A percentile compares a stretch with the other conserved stretches of the same genome.
These are phyloP conservation scores for Physocephala rufipes DNA, from an alignment of 2,888 invertebrate genomes.

Conservation along the genomic window DNA sequence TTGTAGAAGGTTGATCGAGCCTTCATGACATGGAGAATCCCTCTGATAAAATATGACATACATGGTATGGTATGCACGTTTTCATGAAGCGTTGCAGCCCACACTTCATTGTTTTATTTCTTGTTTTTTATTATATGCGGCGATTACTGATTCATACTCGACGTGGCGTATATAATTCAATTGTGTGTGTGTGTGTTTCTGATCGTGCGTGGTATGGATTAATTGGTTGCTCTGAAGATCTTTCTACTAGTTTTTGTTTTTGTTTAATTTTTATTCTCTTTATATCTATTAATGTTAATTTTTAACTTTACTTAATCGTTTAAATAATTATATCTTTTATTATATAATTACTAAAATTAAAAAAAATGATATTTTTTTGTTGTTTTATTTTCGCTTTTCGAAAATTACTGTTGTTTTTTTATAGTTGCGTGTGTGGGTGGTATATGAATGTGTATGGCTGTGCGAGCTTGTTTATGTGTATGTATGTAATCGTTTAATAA, in stretches of 20 bases:
- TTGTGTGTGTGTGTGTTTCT: constrained; percentile 29
- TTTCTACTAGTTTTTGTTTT: constrained; percentile 46
- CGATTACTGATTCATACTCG: constrained; percentile 29
- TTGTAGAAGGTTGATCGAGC: no score
- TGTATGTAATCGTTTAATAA: constrained; percentile 84
- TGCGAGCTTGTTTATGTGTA: constrained; percentile 35
- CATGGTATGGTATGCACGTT: no score
- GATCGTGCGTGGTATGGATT: constrained; percentile 33
- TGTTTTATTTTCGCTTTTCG: constrained; percentile 41
- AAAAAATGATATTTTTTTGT: constrained; percentile 55
- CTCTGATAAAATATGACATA: no score
- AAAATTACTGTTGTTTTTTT: constrained; percentile 34
- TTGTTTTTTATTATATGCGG: constrained; percentile 37
- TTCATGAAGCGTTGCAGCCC: no score
- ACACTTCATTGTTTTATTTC: constrained; percentile 34
- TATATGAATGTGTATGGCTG: constrained; percentile 40
- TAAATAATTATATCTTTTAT: constrained; percentile 64
- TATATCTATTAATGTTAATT: constrained; percentile 53
- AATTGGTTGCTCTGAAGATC: constrained; percentile 27
- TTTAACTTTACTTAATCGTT: constrained; percentile 65
- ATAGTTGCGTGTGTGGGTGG: constrained; percentile 38
- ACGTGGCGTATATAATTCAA: constrained; percentile 33
- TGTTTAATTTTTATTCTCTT: constrained; percentile 43
- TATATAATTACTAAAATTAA: constrained; percentile 65
- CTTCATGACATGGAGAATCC: no score